phyloP scores from a whole-genome alignment of 2,113 vertebrate genomes.

The Ptychochromis oligacanthus region DNA sequence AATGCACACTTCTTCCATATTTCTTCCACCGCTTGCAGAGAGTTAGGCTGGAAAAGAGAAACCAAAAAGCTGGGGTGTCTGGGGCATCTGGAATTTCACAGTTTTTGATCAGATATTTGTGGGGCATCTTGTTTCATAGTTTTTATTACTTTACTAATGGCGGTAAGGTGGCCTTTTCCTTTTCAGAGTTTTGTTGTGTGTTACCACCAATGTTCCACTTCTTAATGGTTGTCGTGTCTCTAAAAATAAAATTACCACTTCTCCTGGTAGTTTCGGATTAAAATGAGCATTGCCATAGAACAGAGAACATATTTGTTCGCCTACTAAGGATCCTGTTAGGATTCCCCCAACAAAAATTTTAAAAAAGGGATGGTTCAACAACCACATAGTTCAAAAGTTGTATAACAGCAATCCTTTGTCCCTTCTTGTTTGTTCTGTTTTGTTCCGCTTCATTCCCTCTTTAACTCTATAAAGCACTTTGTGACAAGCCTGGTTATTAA shows the following conservation, averaged over 20 bases:
- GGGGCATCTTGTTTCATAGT: conserved; percentile 9
- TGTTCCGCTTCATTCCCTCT: neutral
- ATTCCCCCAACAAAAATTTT: neutral
- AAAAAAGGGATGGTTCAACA: neutral
- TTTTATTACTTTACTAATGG: conserved; percentile 23
- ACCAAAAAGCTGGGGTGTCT: neutral
- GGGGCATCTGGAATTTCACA: conserved; percentile 13
- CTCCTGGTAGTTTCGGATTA: conserved; percentile 9
- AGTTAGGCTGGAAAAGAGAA: conserved; percentile 31
- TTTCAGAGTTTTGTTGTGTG: conserved; percentile 2
- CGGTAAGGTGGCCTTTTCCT: conserved; percentile 24
- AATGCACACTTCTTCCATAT: conserved; percentile 23
- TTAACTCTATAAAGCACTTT: conserved; percentile 73
- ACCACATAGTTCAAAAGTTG: neutral
- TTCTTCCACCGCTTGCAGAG: conserved; percentile 23
- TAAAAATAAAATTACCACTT: conserved; percentile 20
- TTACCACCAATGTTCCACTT: neutral
- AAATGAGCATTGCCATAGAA: neutral
- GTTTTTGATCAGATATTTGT: conserved; percentile 13
- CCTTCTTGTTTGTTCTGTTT: neutral
- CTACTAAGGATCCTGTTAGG: neutral
- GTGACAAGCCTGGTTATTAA: conserved; percentile 66
- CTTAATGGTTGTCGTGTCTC: neutral
- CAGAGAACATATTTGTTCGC: neutral
- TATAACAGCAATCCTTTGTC: neutral